Conservation (phyloP, 2,888 invertebrate genomes). For the Pteria penguin region DNA sequence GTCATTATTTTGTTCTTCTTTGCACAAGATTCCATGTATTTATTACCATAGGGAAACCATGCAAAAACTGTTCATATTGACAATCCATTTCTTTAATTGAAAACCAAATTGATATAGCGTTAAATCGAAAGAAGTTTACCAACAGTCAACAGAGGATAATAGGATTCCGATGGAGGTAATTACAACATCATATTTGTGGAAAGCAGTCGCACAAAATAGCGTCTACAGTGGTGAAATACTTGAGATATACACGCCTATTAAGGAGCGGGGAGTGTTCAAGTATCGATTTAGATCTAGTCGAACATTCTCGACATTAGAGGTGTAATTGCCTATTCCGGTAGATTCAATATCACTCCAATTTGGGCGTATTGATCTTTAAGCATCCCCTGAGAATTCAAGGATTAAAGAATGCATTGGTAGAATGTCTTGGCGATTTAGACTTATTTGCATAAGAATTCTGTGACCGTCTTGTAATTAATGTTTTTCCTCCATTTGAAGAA, state of each 20-base stretch:
- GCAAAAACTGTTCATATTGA: neutral
- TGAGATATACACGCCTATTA: conserved; percentile 11
- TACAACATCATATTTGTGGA: neutral
- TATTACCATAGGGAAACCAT: too few relatives aligned
- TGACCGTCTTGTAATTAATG: too few relatives aligned
- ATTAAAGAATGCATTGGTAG: too few relatives aligned
- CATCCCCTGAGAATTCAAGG: too few relatives aligned
- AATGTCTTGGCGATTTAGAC: too few relatives aligned
- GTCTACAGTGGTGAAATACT: neutral
- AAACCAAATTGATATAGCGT: neutral
- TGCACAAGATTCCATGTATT: too few relatives aligned
- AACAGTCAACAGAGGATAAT: neutral
- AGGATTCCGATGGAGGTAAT: neutral
- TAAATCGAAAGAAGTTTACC: neutral
- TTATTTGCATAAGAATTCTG: too few relatives aligned
- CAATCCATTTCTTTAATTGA: neutral
- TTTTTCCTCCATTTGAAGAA: too few relatives aligned
- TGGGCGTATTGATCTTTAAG: conserved; percentile 5
- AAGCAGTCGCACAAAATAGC: neutral
- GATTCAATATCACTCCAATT: conserved; percentile 19
- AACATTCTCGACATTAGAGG: conserved; percentile 27
- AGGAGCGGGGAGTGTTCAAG: conserved; percentile 3
- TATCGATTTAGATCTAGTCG: conserved; percentile 20
- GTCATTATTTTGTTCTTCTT: too few relatives aligned
- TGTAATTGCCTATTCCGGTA: conserved; percentile 25